These are phyloP conservation scores for Ceraclea dissimilis DNA, from an alignment of 2,888 invertebrate species.

Conservation along the genomic window DNA sequence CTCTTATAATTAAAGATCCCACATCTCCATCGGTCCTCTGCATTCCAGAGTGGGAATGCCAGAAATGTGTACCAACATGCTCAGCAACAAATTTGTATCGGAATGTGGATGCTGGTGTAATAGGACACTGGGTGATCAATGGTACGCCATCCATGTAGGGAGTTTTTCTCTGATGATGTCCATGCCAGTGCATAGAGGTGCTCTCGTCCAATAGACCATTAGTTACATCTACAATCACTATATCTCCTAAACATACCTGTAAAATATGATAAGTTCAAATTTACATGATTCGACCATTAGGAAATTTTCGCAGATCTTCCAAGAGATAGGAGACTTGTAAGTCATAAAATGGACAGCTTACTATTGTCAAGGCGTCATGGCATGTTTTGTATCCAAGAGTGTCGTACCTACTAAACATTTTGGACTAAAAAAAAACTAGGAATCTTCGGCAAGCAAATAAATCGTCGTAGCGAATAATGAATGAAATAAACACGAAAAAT, in stretches of 20 bases:
- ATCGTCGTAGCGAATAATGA: not conserved
- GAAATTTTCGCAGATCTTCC: too few relatives aligned
- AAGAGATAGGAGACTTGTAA: too few relatives aligned
- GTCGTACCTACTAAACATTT: too few relatives aligned
- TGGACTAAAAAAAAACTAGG: too few relatives aligned
- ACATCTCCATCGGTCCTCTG: slow-evolving; percentile 82
- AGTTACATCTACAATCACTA: slow-evolving; percentile 72
- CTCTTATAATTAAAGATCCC: slow-evolving; percentile 68
- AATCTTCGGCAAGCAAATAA: too few relatives aligned
- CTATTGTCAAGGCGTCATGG: too few relatives aligned
- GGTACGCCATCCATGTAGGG: slow-evolving; percentile 90
- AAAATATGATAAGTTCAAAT: too few relatives aligned
- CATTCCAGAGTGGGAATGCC: slow-evolving; percentile 66
- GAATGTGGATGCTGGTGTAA: slow-evolving; percentile 65
- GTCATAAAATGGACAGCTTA: too few relatives aligned
- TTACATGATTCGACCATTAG: too few relatives aligned
- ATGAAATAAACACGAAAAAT: not conserved
- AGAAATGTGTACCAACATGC: slow-evolving; percentile 77
- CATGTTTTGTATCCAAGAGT: too few relatives aligned
- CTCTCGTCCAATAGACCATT: slow-evolving; percentile 74
- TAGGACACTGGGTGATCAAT: slow-evolving; percentile 78
- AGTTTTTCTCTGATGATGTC: slow-evolving; percentile 67
- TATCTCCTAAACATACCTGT: slow-evolving; percentile 78
- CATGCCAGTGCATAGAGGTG: slow-evolving; percentile 89
- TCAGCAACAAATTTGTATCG: slow-evolving; percentile 55